Evolutionary conservation across 2,888 invertebrate species (phyloP).

Genomic region (Brachypalpus laphriformis): DNA sequence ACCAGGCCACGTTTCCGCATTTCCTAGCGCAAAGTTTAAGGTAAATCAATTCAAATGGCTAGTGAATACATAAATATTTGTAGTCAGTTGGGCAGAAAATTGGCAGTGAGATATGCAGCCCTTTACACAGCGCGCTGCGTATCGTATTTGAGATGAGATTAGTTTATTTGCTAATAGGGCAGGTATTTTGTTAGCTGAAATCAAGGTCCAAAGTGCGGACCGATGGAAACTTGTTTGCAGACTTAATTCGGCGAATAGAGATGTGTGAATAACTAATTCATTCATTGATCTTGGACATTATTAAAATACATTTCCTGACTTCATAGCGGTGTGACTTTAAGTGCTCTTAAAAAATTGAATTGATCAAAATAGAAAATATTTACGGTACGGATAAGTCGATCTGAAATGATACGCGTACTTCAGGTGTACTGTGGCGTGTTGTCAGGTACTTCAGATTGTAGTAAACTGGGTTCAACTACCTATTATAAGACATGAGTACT

Average conservation of each 20-base stretch:
- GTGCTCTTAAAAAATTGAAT: not conserved
- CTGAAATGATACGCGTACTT: not conserved
- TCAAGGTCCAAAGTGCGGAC: conserved; percentile 34
- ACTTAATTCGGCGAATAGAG: conserved; percentile 45
- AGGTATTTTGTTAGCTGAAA: not conserved
- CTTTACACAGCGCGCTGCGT: not conserved
- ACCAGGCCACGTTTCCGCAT: not conserved
- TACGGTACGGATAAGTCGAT: not conserved
- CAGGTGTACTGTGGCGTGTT: not conserved
- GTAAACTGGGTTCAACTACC: not conserved
- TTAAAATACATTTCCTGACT: conserved; percentile 38
- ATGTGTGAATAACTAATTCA: conserved; percentile 2
- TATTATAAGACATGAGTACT: not conserved
- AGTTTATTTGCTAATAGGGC: not conserved
- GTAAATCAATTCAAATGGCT: conserved; percentile 30
- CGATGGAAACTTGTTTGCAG: conserved; percentile 42
- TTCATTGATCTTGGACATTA: conserved; percentile 39
- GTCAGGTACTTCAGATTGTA: not conserved
- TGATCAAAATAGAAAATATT: not conserved
- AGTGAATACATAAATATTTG: conserved; percentile 34
- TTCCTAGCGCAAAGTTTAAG: conserved; percentile 48
- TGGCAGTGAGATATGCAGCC: conserved; percentile 7
- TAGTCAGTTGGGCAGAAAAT: not conserved
- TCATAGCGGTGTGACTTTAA: not conserved
- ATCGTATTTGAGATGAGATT: not conserved